These are phyloP conservation scores for Eremophila alpestris DNA, from an alignment of 2,797 vertebrate species.

Conservation along the genomic window DNA sequence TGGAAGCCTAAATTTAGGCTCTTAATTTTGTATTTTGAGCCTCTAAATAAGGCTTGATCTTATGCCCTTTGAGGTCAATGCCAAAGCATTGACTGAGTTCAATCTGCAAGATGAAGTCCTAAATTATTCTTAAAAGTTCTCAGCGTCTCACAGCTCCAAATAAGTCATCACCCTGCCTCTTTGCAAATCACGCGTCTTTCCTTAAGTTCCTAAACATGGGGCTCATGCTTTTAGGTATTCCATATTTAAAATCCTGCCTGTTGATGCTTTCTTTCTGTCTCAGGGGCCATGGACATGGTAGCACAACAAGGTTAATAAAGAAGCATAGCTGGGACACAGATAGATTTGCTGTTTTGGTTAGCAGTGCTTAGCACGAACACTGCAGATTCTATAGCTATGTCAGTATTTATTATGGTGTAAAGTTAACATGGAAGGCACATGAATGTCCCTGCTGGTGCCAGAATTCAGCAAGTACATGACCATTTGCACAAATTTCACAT, in stretches of 20 bases:
- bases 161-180: neutral
- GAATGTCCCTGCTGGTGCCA: constrained; percentile 6
- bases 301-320: neutral
- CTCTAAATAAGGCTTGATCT: constrained; percentile 27
- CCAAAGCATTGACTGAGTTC: constrained; percentile 24
- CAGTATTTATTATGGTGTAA: neutral
- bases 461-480: constrained; percentile 40
- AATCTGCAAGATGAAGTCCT: constrained; percentile 13
- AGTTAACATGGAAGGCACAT: constrained; percentile 13
- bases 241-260: constrained; percentile 41
- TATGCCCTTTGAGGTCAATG: constrained; percentile 36
- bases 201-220: neutral
- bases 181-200: neutral
- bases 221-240: neutral
- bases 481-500: constrained; percentile 37
- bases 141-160: neutral
- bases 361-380: neutral
- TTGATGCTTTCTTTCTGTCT: neutral
- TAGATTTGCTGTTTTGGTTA: neutral
- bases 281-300: neutral
- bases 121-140: constrained; percentile 47
- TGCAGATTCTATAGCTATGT: neutral
- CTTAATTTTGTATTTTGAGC: constrained; percentile 39
- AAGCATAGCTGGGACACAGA: neutral
- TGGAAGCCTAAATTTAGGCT: constrained; percentile 18